phyloP scores from a whole-genome alignment of 2,113 vertebrate species.

The Propithecus coquereli region DNA sequence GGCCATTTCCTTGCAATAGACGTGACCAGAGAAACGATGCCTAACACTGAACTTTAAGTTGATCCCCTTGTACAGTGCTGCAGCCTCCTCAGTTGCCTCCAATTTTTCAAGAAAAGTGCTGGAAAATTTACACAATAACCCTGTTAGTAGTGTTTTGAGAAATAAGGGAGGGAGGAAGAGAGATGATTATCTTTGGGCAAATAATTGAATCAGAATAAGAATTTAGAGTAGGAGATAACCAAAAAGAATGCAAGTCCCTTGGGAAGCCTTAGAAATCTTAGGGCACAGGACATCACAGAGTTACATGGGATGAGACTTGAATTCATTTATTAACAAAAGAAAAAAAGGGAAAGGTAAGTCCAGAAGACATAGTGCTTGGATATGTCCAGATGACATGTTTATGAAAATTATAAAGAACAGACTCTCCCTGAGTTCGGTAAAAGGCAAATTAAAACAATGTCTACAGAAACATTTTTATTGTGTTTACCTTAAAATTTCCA shows the following conservation, averaged over 20 bases:
- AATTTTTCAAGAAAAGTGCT: background rate
- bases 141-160: background rate
- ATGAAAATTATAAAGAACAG: background rate
- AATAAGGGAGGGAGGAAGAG: background rate
- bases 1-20: background rate
- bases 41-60: background rate
- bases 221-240: background rate
- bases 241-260: background rate
- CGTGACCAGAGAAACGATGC: too few species aligned
- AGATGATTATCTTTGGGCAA: background rate
- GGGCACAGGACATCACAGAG: too few species aligned
- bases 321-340: background rate
- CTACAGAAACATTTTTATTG: background rate
- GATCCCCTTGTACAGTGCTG: background rate
- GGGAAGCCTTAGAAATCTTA: background rate
- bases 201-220: background rate
- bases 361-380: background rate
- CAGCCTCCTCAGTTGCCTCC: background rate
- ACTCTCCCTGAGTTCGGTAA: background rate
- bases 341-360: background rate
- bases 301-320: background rate
- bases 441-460: background rate
- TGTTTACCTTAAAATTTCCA: background rate
- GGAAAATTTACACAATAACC: background rate
- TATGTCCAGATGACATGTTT: background rate